Conservation (phyloP, 2,797 vertebrate genomes). For the Acanthornis magna region DNA sequence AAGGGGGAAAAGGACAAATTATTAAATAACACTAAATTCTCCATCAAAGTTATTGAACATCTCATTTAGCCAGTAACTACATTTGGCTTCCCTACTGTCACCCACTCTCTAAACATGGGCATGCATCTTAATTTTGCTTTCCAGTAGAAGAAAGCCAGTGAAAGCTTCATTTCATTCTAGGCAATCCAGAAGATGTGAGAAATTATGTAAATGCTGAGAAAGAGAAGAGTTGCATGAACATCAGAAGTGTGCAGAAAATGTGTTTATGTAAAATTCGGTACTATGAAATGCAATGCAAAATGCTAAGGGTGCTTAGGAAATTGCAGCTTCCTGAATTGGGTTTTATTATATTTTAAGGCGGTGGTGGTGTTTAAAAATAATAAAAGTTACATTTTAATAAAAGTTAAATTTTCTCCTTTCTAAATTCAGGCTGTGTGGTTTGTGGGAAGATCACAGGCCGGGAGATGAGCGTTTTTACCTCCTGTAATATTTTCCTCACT, state of each 20-base stretch:
- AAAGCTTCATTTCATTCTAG: background rate
- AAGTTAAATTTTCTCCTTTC: background rate
- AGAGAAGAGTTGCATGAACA: background rate
- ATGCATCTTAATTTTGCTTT: background rate
- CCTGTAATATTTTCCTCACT: background rate
- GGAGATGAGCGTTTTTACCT: background rate
- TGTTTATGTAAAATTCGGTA: background rate
- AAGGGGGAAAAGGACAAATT: background rate
- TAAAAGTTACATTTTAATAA: accelerated
- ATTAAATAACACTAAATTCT: background rate
- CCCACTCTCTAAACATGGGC: background rate
- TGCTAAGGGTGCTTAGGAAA: background rate
- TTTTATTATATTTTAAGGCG: background rate
- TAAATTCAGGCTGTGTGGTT: background rate
- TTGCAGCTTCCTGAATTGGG: background rate
- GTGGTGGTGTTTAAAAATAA: background rate
- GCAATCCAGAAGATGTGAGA: background rate
- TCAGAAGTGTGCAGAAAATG: background rate
- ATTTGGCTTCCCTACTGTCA: background rate
- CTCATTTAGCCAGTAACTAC: background rate
- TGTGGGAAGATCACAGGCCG: background rate
- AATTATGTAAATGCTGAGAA: background rate
- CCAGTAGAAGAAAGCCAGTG: background rate
- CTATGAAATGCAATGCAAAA: background rate
- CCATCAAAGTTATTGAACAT: background rate